Conservation (phyloP, 2,797 vertebrate species). For the Poliocrania exsul region DNA sequence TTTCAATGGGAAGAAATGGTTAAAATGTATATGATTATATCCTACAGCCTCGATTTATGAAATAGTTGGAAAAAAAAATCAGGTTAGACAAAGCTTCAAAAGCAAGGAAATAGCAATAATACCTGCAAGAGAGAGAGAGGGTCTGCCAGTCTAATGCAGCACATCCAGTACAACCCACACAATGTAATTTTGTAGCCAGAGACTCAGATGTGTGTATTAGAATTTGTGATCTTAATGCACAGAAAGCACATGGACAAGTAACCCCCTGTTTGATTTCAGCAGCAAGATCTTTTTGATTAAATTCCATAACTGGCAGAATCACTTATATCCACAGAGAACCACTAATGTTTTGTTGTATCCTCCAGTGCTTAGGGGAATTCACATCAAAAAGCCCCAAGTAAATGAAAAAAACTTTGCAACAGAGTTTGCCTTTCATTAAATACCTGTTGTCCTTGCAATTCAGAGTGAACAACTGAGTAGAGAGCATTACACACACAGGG, state of each 20-base stretch:
- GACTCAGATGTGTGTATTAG: not conserved
- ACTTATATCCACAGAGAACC: not conserved
- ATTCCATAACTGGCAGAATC: not conserved
- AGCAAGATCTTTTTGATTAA: constrained; percentile 9
- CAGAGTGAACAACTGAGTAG: not conserved
- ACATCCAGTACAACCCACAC: not conserved
- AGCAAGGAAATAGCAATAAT: not conserved
- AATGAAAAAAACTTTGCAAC: not conserved
- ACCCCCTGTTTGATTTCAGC: not conserved
- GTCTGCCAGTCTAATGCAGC: not conserved
- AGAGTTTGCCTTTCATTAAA: not conserved
- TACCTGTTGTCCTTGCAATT: not conserved
- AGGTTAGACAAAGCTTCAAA: not conserved
- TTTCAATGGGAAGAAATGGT: not conserved
- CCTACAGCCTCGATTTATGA: not conserved
- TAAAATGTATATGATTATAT: not conserved
- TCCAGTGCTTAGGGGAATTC: not conserved
- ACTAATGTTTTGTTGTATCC: constrained; percentile 17
- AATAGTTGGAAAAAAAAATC: not conserved
- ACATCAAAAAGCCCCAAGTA: not conserved
- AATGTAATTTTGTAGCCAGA: not conserved
- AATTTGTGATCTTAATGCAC: not conserved
- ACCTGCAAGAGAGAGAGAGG: not conserved
- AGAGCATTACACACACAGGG: not conserved
- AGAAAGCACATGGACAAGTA: not conserved